Evolutionary conservation across 2,888 invertebrate genomes (phyloP).

Genomic region (Lasioglossum pauxillum): DNA sequence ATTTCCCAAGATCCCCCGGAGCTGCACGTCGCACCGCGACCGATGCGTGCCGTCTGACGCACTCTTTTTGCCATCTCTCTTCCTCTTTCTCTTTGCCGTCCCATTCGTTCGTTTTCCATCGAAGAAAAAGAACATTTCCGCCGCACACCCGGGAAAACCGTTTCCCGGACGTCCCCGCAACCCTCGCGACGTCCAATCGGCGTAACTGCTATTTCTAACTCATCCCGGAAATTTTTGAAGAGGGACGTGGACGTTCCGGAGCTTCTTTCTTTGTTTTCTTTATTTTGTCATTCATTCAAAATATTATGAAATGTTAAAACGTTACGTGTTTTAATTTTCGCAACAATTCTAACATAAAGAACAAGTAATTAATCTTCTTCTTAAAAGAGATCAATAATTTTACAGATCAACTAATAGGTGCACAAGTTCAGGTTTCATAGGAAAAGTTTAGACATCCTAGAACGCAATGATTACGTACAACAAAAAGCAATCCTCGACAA

Average conservation of each 20-base stretch:
- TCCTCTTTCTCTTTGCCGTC: constrained; percentile 19
- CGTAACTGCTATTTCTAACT: constrained; percentile 15
- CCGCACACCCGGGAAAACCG: constrained; percentile 21
- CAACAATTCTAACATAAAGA: no score
- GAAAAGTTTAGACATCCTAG: no score
- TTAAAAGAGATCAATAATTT: no score
- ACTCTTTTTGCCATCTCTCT: constrained; percentile 41
- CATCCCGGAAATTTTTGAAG: constrained; percentile 27
- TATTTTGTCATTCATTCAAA: no score
- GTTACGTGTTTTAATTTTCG: no score
- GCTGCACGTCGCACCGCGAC: constrained; percentile 17
- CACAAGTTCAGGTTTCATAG: no score
- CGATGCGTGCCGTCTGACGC: constrained; percentile 59
- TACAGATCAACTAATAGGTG: no score
- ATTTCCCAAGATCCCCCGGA: constrained; percentile 49
- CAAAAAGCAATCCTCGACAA: no score
- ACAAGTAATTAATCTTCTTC: no score
- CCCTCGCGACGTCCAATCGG: background rate
- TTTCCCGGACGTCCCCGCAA: background rate
- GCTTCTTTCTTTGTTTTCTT: no score
- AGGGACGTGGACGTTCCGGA: background rate
- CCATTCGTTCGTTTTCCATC: constrained; percentile 24
- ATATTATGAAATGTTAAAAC: no score
- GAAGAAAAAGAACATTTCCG: constrained; percentile 49
- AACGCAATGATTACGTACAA: no score